Conservation (phyloP, 1,140 invertebrate species). For the Nasonia longicornis region DNA sequence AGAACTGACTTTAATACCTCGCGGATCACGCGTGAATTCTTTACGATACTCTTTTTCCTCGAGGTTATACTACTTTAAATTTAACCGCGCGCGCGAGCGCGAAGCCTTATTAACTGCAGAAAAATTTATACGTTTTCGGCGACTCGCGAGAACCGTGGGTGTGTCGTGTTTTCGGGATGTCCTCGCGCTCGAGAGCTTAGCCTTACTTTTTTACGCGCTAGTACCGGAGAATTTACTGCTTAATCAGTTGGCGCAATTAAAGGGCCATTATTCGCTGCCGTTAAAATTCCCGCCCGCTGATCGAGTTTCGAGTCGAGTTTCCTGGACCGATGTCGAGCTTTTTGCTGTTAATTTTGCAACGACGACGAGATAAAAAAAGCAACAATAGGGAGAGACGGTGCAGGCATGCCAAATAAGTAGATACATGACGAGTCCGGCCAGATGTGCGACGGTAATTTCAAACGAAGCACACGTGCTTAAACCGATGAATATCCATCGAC, state of each 20-base stretch:
- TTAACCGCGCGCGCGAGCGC: background rate
- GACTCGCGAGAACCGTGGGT: background rate
- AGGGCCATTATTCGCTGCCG: background rate
- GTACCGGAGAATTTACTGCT: slow-evolving; percentile 61
- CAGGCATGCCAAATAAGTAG: background rate
- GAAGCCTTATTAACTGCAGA: slow-evolving; percentile 19
- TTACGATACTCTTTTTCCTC: background rate
- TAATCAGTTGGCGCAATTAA: slow-evolving; percentile 51
- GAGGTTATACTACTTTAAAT: slow-evolving; percentile 4
- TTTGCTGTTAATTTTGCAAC: too few species aligned
- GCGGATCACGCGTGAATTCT: background rate
- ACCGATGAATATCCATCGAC: background rate
- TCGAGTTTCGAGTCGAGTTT: slow-evolving; percentile 53
- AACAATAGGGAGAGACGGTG: too few species aligned
- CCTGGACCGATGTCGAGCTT: background rate
- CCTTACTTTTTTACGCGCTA: slow-evolving; percentile 57
- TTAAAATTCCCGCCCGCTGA: slow-evolving; percentile 52
- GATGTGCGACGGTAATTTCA: background rate
- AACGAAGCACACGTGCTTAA: background rate
- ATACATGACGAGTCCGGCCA: background rate
- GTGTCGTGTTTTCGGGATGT: background rate
- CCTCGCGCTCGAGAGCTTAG: slow-evolving; percentile 48
- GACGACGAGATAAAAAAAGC: too few species aligned
- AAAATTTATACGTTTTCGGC: slow-evolving; percentile 25
- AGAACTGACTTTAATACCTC: slow-evolving; percentile 18